Evolutionary conservation across 35 echinoderm and acorn worm genomes (phyloP).

Genomic region (Apostichopus californicus): DNA sequence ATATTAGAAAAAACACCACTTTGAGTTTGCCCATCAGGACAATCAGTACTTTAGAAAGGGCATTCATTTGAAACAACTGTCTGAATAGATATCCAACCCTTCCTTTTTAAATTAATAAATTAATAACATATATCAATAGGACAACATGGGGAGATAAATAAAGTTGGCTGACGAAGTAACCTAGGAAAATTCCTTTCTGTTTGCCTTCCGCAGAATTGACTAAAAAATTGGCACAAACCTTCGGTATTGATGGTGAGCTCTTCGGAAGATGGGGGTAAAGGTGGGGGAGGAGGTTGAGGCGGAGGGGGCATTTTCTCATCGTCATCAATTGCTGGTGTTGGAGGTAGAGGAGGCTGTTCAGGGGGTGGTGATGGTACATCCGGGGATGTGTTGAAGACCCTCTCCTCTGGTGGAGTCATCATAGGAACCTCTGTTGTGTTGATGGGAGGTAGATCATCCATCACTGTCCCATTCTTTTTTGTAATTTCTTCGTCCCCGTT

Average conservation of each 20-base stretch:
- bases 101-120: too few species aligned
- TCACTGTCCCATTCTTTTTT: conserved; percentile 24
- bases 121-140: too few species aligned
- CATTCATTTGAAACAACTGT: too few species aligned
- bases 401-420: conserved; percentile 27
- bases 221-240: not conserved
- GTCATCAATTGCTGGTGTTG: conserved; percentile 61
- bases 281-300: conserved; percentile 72
- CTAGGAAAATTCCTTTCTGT: too few species aligned
- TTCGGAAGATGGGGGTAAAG: conserved; percentile 55
- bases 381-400: not conserved
- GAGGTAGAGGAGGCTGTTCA: conserved; percentile 67
- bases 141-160: too few species aligned
- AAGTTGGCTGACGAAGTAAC: too few species aligned
- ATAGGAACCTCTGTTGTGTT: not conserved
- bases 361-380: conserved; percentile 57
- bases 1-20: too few species aligned
- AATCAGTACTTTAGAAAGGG: too few species aligned
- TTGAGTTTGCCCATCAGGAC: too few species aligned
- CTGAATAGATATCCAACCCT: too few species aligned
- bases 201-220: too few species aligned
- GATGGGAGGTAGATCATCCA: not conserved
- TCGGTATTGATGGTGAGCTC: conserved; percentile 33
- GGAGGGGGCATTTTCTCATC: conserved; percentile 69
- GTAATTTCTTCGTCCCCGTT: not conserved